phyloP scores from a whole-genome alignment of 2,888 invertebrate species.

The Dicycla oo region DNA sequence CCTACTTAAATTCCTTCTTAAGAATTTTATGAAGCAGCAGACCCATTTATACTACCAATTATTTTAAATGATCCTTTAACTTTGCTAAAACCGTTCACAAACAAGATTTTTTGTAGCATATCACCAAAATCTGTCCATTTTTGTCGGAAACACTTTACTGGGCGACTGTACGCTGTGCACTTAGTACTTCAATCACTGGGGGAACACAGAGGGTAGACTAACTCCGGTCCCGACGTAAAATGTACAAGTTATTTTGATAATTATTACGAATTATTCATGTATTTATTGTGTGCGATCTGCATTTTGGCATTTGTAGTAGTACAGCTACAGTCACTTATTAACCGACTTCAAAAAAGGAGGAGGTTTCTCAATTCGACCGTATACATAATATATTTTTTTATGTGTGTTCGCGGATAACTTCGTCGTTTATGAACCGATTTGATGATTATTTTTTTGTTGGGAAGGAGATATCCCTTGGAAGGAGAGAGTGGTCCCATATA shows the following conservation, averaged over 20 bases:
- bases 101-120: not conserved
- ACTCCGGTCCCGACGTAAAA: constrained; percentile 59
- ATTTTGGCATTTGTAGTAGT: constrained; percentile 15
- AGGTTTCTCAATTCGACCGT: no score
- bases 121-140: not conserved
- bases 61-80: not conserved
- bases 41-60: not conserved
- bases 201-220: constrained; percentile 48
- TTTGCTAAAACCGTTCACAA: not conserved
- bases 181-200: constrained; percentile 76
- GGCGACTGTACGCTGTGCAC: constrained; percentile 74
- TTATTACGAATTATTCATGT: constrained; percentile 58
- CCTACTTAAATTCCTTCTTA: no score
- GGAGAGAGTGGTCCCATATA: no score
- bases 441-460: no score
- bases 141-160: constrained; percentile 56
- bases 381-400: no score
- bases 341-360: no score
- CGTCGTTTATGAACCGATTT: no score
- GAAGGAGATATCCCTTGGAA: no score
- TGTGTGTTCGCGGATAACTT: no score
- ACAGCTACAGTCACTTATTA: no score
- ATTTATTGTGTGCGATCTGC: constrained; percentile 32
- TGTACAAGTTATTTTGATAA: constrained; percentile 64
- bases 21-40: not conserved